Evolutionary conservation across 2,888 invertebrate genomes (phyloP).

Genomic region (Leucania comma): DNA sequence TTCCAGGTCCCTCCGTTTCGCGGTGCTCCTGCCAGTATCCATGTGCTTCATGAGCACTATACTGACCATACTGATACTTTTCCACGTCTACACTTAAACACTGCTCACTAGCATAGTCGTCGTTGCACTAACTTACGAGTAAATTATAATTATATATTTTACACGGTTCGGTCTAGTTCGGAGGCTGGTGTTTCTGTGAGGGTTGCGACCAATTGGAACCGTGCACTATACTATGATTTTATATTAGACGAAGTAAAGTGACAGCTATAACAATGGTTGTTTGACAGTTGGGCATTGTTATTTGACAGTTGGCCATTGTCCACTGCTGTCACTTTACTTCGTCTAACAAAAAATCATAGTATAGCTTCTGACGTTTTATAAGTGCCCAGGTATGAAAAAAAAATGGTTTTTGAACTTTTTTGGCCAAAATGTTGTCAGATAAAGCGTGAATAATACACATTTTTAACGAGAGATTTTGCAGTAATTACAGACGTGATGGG

Average conservation of each 20-base stretch:
- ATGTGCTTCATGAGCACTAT: conserved; percentile 94
- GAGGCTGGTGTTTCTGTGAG: conserved; percentile 54
- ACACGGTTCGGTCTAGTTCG: conserved; percentile 40
- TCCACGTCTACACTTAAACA: conserved; percentile 91
- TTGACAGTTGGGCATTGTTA: too few species aligned
- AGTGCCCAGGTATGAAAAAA: too few species aligned
- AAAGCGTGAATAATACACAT: conserved; percentile 2
- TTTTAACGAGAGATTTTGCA: conserved; percentile 9
- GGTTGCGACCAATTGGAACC: background rate
- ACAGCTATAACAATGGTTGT: too few species aligned
- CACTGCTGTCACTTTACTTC: too few species aligned
- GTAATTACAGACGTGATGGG: background rate
- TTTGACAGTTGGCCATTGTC: too few species aligned
- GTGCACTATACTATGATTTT: too few species aligned
- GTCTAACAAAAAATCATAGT: too few species aligned
- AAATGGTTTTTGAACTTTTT: too few species aligned
- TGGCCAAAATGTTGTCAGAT: too few species aligned
- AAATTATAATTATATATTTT: conserved; percentile 29
- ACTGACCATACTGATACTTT: conserved; percentile 93
- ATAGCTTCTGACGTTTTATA: too few species aligned
- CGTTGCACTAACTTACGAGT: conserved; percentile 51
- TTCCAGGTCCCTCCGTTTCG: conserved; percentile 92
- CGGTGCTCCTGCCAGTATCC: conserved; percentile 93
- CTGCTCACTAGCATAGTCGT: conserved; percentile 58
- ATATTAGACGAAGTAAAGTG: too few species aligned